Percentiles rank a stretch among this genome's conserved stretches.
Conservation (phyloP, 2,888 invertebrate species). For the Leucophenga maculata region DNA sequence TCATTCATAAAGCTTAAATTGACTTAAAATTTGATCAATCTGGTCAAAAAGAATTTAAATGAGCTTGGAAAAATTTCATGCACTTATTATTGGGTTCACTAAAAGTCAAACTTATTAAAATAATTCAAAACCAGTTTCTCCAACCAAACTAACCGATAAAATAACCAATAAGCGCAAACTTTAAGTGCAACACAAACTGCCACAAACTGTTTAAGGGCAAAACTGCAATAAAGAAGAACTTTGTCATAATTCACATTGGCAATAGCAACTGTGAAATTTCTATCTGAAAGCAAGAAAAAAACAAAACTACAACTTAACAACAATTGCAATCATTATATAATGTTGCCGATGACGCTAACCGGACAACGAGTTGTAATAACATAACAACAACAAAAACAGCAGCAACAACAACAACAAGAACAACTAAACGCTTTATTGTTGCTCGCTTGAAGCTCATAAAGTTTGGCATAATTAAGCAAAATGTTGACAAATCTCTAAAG, state of each 20-base stretch:
- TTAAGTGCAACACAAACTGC: not conserved
- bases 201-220: constrained; percentile 11
- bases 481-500: constrained; percentile 45
- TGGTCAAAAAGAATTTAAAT: too few species aligned
- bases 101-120: too few species aligned
- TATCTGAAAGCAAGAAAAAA: constrained; percentile 15
- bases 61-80: too few species aligned
- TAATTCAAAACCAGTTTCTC: not conserved
- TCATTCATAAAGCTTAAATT: too few species aligned
- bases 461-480: constrained; percentile 50
- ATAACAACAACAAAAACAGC: too few species aligned
- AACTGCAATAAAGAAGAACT: constrained; percentile 14
- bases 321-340: constrained; percentile 20
- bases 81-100: too few species aligned
- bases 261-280: constrained; percentile 20
- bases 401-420: too few species aligned
- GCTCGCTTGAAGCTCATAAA: constrained; percentile 23
- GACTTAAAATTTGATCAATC: too few species aligned
- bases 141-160: not conserved
- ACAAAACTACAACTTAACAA: not conserved
- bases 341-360: not conserved
- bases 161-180: not conserved
- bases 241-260: constrained; percentile 29
- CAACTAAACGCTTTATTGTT: not conserved
- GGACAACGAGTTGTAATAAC: not conserved